Evolutionary conservation across 2,113 vertebrate species (phyloP).

Genomic region (Motacilla tschutschensis): DNA sequence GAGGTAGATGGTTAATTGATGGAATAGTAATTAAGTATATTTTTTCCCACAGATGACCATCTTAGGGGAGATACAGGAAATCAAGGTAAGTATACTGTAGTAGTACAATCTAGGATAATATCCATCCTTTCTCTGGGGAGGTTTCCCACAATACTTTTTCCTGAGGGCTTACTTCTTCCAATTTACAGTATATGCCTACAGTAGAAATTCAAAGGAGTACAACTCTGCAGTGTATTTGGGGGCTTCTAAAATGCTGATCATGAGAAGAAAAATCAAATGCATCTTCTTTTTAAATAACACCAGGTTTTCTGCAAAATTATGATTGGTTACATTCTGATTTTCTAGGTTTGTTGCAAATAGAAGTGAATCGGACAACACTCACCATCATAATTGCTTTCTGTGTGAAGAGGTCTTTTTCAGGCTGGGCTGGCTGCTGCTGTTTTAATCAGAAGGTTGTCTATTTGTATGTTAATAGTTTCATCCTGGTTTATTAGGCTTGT

Average conservation of each 20-base stretch:
- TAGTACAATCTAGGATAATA: not conserved
- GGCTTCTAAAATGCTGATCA: not conserved
- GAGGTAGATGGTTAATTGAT: not conserved
- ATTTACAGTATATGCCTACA: not conserved
- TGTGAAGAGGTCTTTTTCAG: constrained; percentile 59
- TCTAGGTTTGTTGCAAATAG: constrained; percentile 46
- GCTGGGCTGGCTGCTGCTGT: constrained; percentile 55
- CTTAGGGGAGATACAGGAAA: not conserved
- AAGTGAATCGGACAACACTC: constrained; percentile 48
- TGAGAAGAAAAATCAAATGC: not conserved
- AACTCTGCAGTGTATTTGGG: not conserved
- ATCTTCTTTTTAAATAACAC: not conserved
- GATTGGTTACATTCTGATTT: constrained; percentile 58
- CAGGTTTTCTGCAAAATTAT: constrained; percentile 24
- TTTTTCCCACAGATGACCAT: not conserved
- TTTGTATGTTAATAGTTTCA: constrained; percentile 81
- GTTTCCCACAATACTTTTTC: not conserved
- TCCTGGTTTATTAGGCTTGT: constrained; percentile 71
- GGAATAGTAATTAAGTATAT: not conserved
- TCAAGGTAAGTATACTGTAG: not conserved
- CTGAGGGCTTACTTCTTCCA: not conserved
- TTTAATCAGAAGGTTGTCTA: constrained; percentile 77
- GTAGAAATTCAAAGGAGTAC: not conserved
- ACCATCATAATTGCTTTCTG: constrained; percentile 65
- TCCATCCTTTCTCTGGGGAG: not conserved